A percentile compares a stretch with the other conserved stretches of the same genome.
Evolutionary conservation across 2,113 vertebrate genomes (phyloP).

Genomic region (Amblyornis subalaris): DNA sequence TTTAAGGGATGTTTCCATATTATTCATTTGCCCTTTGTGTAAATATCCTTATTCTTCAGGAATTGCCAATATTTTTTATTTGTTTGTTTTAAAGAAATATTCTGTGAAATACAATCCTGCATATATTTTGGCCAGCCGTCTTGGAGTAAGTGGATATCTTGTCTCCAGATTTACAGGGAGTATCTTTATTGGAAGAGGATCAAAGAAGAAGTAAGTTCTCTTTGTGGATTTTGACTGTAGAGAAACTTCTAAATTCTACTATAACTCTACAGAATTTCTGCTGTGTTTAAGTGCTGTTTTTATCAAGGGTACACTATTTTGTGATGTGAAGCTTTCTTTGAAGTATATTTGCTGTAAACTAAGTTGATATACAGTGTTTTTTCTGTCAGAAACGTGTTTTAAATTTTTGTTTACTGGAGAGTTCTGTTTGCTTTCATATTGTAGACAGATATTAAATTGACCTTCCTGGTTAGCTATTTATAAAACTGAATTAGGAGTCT

Average conservation of each 20-base stretch:
- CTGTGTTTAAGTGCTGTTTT: neutral
- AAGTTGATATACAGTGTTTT: neutral
- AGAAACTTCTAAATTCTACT: neutral
- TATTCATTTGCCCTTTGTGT: neutral
- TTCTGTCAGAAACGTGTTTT: neutral
- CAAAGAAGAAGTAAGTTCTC: constrained; percentile 88
- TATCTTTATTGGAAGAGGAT: constrained; percentile 96
- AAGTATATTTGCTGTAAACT: neutral
- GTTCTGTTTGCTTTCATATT: neutral
- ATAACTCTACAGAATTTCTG: neutral
- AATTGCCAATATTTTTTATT: constrained; percentile 42
- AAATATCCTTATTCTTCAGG: neutral
- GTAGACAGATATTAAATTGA: neutral
- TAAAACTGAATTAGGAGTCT: neutral
- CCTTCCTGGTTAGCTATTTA: neutral
- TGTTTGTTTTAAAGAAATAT: constrained; percentile 86
- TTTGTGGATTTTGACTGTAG: constrained; percentile 20
- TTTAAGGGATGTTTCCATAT: neutral
- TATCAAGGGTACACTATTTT: neutral
- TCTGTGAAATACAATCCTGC: constrained; percentile 95
- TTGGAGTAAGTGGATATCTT: constrained; percentile 93
- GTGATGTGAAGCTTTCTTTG: neutral
- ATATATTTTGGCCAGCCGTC: constrained; percentile 91
- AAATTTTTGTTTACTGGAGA: neutral
- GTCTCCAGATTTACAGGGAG: constrained; percentile 98